Base-by-base conservation (phyloP, 1,140 invertebrate species). In the Lepidurus couesii region DNA sequence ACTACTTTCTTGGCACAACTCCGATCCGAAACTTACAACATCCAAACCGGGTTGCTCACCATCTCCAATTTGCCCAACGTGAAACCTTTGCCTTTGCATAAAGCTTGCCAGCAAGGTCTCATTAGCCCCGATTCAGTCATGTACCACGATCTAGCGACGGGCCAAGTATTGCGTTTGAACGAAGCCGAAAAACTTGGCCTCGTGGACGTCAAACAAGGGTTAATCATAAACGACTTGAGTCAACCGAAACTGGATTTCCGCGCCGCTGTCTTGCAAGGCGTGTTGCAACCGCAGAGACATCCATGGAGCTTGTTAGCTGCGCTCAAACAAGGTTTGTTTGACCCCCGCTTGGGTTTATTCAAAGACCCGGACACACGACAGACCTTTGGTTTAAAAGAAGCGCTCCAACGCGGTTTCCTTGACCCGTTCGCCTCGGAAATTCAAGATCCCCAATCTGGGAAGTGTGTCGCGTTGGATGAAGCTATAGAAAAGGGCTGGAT, bases 371-470 rank as follows among this genome's bases (percentile, higher is more conserved):
- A 91, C 43, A 92, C 90, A 6, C 89, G 91, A 81, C 89, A 92
- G 84, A 84, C 88, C 75, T 87, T 95, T 7, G 87, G 90, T 80
- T 84, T 96, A 21, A 87, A 90, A 80, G 92, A 94, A 83, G 91
- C 92, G 13, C 89, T 96, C 65, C 89, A 90, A 82, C 89, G 91
- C 83, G 91, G 91, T 80, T 89, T 97, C 76, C 88, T 96, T 43
- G 92, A 96, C 86, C 89, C 91, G 3, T 91, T 91, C 80, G 92
- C 93, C 80, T 92, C 92, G n/a, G 89, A 92, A 84, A 91, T 93
- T 81, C 91, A 91, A 84, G 92, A 96, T 83, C 90, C 90, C 0
- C 89, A 89, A 82, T 89, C 88, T 75, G 89, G 92, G 76, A 88
- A 88, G 78, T 91, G 90, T 82, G 84, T 87, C 24, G 81, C 84